These are phyloP conservation scores for Passer domesticus DNA, from an alignment of 2,113 vertebrate genomes.

Conservation along the genomic window DNA sequence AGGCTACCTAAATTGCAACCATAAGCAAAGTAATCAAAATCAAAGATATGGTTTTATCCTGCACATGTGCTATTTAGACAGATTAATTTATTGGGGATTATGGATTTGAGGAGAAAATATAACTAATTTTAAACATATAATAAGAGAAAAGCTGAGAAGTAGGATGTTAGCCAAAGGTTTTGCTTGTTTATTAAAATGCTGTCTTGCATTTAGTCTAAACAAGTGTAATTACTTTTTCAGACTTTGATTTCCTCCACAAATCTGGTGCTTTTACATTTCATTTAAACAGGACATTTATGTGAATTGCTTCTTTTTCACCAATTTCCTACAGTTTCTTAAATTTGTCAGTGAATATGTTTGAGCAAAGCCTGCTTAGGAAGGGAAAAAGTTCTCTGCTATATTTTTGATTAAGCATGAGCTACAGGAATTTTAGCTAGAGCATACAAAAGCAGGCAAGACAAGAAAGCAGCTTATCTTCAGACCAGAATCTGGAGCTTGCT, in stretches of 20 bases:
- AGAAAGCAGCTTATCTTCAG: neutral
- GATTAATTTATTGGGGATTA: constrained; percentile 1
- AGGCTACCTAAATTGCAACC: neutral
- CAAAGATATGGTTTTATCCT: neutral
- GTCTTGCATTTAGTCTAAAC: neutral
- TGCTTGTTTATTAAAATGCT: constrained; percentile 5
- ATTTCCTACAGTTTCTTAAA: neutral
- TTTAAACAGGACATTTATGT: neutral
- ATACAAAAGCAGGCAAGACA: neutral
- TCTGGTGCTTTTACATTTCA: neutral
- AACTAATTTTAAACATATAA: neutral
- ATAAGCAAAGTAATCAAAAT: constrained; percentile 10
- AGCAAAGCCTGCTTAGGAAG: constrained; percentile 51
- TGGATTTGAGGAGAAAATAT: neutral
- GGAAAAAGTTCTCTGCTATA: neutral
- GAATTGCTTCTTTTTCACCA: neutral
- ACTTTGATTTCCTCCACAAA: constrained; percentile 25
- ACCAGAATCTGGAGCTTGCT: neutral
- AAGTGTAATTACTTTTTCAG: constrained; percentile 21
- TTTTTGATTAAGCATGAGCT: constrained; percentile 16
- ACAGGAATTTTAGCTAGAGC: constrained; percentile 6
- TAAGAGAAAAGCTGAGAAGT: neutral
- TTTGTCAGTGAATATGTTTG: neutral
- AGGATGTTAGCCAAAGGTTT: neutral
- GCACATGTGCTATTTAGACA: neutral